These are phyloP conservation scores for Tetramorium simillimum DNA, from an alignment of 1,140 invertebrate species.

Conservation along the genomic window DNA sequence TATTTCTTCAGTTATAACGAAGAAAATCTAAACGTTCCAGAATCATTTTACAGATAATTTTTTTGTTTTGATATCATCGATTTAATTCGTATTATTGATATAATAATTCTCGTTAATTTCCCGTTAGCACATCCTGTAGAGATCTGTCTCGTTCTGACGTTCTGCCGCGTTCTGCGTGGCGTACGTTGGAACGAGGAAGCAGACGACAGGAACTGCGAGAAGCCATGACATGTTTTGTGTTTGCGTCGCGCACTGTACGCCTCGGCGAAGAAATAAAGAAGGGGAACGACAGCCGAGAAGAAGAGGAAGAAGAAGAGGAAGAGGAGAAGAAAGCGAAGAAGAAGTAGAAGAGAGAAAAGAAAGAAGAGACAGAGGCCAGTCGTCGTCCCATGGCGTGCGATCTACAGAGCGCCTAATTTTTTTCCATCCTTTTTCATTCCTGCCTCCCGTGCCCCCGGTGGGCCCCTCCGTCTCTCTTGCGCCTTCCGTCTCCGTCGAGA, in stretches of 20 bases:
- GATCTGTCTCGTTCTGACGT: not conserved
- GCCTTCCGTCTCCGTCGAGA: conserved; percentile 57
- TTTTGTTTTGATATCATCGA: not conserved
- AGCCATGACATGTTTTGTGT: conserved; percentile 63
- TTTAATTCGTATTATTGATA: not conserved
- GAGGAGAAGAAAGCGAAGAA: not conserved
- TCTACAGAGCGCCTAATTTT: conserved; percentile 79
- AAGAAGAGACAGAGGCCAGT: conserved; percentile 50
- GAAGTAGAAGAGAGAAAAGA: conserved; percentile 28
- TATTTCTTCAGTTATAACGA: not conserved
- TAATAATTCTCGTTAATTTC: not conserved
- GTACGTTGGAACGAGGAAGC: conserved; percentile 40
- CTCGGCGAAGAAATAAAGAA: conserved; percentile 31
- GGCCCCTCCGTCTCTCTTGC: conserved; percentile 28
- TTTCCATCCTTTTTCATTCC: conserved; percentile 79
- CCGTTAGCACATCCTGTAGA: not conserved
- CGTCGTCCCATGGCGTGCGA: conserved; percentile 77
- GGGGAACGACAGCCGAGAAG: conserved; percentile 25
- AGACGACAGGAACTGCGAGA: conserved; percentile 35
- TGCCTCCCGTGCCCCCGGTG: conserved; percentile 51
- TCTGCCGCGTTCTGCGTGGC: not conserved
- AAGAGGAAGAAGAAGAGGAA: conserved; percentile 13
- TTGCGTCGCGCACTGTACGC: conserved; percentile 76
- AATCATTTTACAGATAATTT: not conserved
- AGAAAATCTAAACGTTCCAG: not conserved